Evolutionary conservation across 1,140 invertebrate genomes (phyloP).

Genomic region (Trachelipus rathkii): DNA sequence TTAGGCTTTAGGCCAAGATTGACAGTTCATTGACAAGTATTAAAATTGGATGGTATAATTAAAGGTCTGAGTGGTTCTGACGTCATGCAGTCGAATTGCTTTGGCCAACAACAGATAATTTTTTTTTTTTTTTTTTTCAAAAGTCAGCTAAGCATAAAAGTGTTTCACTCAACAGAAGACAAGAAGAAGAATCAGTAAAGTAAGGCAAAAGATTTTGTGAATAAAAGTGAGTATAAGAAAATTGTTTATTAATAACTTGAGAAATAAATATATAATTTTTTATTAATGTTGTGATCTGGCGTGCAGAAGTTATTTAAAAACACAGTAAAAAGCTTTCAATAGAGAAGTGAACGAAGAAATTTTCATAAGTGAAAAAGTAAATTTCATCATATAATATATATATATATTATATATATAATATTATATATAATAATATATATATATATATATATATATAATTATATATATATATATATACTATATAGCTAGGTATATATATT

Average conservation of each 20-base stretch:
- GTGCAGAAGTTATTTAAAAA: no score
- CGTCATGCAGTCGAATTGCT: neutral
- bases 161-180: neutral
- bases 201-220: neutral
- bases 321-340: no score
- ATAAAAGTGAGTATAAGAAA: neutral
- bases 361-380: no score
- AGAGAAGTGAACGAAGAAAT: no score
- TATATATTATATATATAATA: no score
- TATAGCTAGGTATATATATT: no score
- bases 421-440: no score
- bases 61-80: neutral
- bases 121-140: no score
- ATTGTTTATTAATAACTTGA: neutral
- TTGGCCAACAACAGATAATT: neutral
- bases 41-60: neutral
- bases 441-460: no score
- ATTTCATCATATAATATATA: no score
- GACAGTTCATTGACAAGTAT: neutral
- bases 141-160: no score
- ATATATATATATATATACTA: no score
- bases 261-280: neutral
- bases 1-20: slow-evolving; percentile 4
- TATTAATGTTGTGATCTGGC: neutral
- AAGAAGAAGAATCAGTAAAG: neutral